Conservation (phyloP, 2,888 invertebrate genomes). For the Phania funesta region DNA sequence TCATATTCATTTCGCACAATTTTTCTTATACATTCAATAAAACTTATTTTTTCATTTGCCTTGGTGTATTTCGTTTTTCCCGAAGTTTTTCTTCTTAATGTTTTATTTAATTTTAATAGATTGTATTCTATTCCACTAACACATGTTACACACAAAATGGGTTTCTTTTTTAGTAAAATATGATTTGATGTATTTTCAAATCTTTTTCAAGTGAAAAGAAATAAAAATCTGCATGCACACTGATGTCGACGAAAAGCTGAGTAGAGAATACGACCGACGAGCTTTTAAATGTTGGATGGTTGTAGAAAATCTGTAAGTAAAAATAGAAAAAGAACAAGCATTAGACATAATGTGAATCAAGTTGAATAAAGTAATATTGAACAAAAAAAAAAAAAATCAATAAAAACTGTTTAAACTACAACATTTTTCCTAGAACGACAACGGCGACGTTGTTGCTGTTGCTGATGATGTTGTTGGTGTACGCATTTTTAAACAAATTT, state of each 20-base stretch:
- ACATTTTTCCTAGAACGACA: conserved; percentile 14
- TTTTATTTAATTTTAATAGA: background rate
- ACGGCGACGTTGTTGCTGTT: conserved; percentile 36
- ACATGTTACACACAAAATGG: conserved; percentile 10
- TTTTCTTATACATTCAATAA: conserved; percentile 53
- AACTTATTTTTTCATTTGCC: conserved; percentile 49
- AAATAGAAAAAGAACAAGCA: conserved; percentile 44
- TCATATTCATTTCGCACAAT: conserved; percentile 71
- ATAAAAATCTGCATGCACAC: conserved; percentile 36
- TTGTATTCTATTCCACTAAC: conserved; percentile 1
- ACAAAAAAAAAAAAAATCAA: conserved; percentile 56
- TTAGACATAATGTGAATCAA: conserved; percentile 45
- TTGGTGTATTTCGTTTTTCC: background rate
- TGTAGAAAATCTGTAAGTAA: conserved; percentile 60
- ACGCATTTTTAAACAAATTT: conserved; percentile 52
- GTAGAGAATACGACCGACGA: conserved; percentile 14
- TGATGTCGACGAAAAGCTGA: conserved; percentile 32
- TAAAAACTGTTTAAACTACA: conserved; percentile 55
- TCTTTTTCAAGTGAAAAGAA: background rate
- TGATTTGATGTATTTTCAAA: conserved; percentile 19
- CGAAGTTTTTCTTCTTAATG: background rate
- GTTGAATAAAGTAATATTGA: conserved; percentile 15
- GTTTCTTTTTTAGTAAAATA: background rate
- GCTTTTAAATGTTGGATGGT: conserved; percentile 44
- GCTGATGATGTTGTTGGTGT: conserved; percentile 33